Evolutionary conservation across 2,888 invertebrate species (phyloP), one percentile per base, ranked within the genome.

Genomic region (Cryptosula pallasiana): DNA sequence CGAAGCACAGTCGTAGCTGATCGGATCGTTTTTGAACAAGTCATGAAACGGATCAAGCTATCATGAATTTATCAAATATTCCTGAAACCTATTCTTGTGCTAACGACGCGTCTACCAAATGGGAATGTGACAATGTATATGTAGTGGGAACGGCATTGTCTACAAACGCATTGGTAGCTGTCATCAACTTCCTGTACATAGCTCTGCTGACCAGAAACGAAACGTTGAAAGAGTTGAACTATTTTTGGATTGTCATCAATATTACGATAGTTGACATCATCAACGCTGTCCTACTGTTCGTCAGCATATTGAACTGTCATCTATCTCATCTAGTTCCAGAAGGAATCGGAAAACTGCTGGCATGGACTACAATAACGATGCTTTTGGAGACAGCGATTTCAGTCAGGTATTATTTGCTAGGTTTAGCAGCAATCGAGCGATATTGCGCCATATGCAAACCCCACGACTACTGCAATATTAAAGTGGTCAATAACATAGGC

Each of bases 361-460:
- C 20, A 45, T 45, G 9, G 5, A 45, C 20, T 5, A 45, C 45
- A 45, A 45, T 45, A 5, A 20, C 45, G 20, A 45, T 45, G 20
- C 45, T 45, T 45, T 45, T 45, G 45, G 45, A 45, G 20, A 45
- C 45, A 13, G 45, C 45, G 9, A 5, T 5, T 20, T 45, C 45
- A 45, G 20, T 20, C 5, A 45, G 45, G 45, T 45, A 45, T 20
- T 45, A 45, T 20, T 20, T 45, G 45, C 45, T 45, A 13, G 5
- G 45, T 20, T 20, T 45, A 13, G 45, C 45, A 5, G 20, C 45
- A 5, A 45, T 45, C 45, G 45, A 45, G 20, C 5, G 45, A 45
- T 45, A 45, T 45, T 45, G 45, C 45, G 45, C 45, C 45, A 45
- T 45, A 45, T 45, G 45, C 45, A 45, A 45, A 45, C 45, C 45